phyloP scores from a whole-genome alignment of 2,113 vertebrate species.

The Scartelaos histophorus region DNA sequence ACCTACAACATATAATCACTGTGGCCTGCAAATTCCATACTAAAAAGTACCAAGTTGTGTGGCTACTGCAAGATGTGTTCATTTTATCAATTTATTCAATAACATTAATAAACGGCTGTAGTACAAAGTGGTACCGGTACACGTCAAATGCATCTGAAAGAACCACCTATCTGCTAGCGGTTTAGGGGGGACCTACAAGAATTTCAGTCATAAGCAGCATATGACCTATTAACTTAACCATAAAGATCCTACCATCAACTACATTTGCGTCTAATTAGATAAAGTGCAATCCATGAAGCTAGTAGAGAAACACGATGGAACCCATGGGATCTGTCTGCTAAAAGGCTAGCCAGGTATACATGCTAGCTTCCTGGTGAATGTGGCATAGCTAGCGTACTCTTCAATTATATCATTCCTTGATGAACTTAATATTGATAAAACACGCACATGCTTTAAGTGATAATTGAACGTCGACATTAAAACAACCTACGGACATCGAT shows the following conservation, averaged over 20 bases:
- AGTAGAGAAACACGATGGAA: conserved; percentile 49
- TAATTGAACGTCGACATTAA: neutral
- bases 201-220: neutral
- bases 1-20: neutral
- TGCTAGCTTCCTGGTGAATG: conserved; percentile 30
- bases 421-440: conserved; percentile 1
- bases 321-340: conserved; percentile 29
- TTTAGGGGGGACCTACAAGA: neutral
- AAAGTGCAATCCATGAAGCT: neutral
- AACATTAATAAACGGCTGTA: neutral
- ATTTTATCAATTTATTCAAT: neutral
- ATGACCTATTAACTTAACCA: neutral
- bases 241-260: neutral
- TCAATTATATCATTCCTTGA: neutral
- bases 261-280: too few species aligned
- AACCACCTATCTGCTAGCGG: neutral
- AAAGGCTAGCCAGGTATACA: conserved; percentile 35
- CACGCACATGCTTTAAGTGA: neutral
- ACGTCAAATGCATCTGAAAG: neutral
- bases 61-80: neutral
- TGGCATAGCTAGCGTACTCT: conserved; percentile 1
- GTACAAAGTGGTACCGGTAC: neutral
- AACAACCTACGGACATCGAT: neutral
- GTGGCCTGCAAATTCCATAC: neutral
- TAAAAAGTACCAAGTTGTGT: neutral